phyloP scores from a whole-genome alignment of 1,140 invertebrate genomes.

The Bombus balteatus region DNA sequence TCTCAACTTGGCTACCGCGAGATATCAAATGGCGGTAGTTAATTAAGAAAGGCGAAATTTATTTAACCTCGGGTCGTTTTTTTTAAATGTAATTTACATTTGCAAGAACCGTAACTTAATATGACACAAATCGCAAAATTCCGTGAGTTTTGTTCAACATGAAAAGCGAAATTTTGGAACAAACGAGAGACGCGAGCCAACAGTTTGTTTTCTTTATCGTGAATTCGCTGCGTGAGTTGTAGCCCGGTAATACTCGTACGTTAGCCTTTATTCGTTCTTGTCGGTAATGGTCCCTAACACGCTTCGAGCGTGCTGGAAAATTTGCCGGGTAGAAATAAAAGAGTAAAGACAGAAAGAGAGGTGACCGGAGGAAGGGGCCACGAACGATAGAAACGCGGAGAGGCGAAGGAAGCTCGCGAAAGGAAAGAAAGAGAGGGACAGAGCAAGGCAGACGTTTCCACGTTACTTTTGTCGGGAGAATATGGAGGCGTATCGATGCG shows the following conservation, averaged over 20 bases:
- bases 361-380: neutral
- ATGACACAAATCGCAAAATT: neutral
- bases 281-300: neutral
- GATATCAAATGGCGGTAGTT: neutral
- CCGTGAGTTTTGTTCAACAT: neutral
- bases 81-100: neutral
- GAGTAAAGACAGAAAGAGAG: neutral
- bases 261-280: neutral
- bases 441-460: slow-evolving; percentile 20
- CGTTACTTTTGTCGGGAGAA: slow-evolving; percentile 55
- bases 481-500: slow-evolving; percentile 52
- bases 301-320: slow-evolving; percentile 22
- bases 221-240: neutral
- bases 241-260: neutral
- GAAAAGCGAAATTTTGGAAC: neutral
- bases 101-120: neutral
- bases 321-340: slow-evolving; percentile 22
- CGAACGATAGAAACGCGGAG: neutral
- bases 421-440: no score
- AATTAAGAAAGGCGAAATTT: neutral
- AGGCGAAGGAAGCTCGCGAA: no score
- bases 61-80: no score
- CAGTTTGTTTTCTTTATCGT: slow-evolving; percentile 1
- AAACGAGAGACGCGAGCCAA: neutral
- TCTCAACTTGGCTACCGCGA: neutral